Evolutionary conservation across 1,140 invertebrate species (phyloP).

Genomic region (Ips nitidus): DNA sequence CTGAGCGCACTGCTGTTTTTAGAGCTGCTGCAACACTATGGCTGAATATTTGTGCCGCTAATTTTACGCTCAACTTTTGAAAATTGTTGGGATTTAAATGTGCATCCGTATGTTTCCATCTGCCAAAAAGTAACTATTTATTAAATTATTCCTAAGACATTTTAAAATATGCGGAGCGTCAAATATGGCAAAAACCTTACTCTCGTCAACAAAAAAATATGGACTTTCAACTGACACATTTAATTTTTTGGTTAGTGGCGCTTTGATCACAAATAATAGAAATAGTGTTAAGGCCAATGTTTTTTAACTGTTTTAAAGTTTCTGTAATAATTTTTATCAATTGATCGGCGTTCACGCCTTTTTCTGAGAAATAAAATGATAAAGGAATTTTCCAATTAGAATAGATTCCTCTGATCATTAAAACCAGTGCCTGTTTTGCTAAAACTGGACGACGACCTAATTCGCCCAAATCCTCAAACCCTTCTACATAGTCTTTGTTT

Average conservation of each 20-base stretch:
- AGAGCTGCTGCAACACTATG: slow-evolving; percentile 39
- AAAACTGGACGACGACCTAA: background rate
- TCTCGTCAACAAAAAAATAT: background rate
- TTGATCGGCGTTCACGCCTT: slow-evolving; percentile 9
- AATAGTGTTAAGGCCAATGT: background rate
- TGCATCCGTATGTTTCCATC: slow-evolving; percentile 37
- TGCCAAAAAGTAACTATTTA: background rate
- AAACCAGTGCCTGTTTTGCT: background rate
- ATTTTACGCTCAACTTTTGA: slow-evolving; percentile 46
- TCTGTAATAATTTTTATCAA: slow-evolving; percentile 8
- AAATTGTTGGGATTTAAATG: slow-evolving; percentile 45
- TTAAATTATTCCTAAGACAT: slow-evolving; percentile 7
- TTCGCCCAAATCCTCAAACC: slow-evolving; percentile 5
- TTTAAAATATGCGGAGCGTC: slow-evolving; percentile 14
- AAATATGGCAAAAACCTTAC: slow-evolving; percentile 3
- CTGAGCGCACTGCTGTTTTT: slow-evolving; percentile 36
- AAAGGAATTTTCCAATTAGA: slow-evolving; percentile 27
- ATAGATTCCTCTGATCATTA: slow-evolving; percentile 11
- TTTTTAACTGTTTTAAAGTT: background rate
- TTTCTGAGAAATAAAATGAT: slow-evolving; percentile 16
- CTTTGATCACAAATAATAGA: background rate
- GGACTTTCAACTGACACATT: background rate
- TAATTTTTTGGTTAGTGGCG: slow-evolving; percentile 3
- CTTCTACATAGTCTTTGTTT: slow-evolving; percentile 4
- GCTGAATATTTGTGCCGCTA: slow-evolving; percentile 44